Evolutionary conservation across 1,140 invertebrate species (phyloP).

Genomic region (Heterodera schachtii): DNA sequence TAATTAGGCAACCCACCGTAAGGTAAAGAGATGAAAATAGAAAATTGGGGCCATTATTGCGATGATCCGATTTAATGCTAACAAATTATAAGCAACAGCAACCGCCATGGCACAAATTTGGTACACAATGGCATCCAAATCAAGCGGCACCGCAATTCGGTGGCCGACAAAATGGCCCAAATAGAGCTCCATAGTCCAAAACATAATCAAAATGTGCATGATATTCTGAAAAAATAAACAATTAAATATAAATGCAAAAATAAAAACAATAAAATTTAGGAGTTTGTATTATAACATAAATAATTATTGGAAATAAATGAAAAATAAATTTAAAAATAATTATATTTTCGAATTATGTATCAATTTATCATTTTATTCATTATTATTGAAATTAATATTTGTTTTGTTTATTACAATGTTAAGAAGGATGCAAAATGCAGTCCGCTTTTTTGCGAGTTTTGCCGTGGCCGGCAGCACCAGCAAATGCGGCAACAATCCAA

Average conservation of each 20-base stretch:
- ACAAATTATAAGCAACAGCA: not conserved
- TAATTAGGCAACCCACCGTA: not conserved
- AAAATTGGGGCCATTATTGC: not conserved
- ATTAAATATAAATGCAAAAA: not conserved
- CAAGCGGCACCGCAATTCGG: too few relatives aligned
- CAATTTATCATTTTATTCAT: too few relatives aligned
- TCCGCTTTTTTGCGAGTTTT: not conserved
- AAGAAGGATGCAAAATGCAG: not conserved
- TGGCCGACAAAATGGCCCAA: too few relatives aligned
- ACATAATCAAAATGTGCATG: too few relatives aligned
- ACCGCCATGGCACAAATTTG: not conserved
- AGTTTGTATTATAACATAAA: not conserved
- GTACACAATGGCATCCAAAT: not conserved
- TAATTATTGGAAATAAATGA: not conserved
- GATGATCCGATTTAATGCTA: not conserved
- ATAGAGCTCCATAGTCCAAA: too few relatives aligned
- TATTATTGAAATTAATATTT: too few relatives aligned
- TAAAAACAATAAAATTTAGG: not conserved
- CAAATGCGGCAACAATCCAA: not conserved
- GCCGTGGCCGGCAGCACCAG: not conserved
- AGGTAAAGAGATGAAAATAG: not conserved
- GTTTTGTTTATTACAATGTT: not conserved
- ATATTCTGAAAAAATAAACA: too few relatives aligned
- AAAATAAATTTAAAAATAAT: not conserved
- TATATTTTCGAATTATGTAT: too few relatives aligned